phyloP scores from a whole-genome alignment of 2,113 vertebrate genomes.

The Notiomystis cincta region DNA sequence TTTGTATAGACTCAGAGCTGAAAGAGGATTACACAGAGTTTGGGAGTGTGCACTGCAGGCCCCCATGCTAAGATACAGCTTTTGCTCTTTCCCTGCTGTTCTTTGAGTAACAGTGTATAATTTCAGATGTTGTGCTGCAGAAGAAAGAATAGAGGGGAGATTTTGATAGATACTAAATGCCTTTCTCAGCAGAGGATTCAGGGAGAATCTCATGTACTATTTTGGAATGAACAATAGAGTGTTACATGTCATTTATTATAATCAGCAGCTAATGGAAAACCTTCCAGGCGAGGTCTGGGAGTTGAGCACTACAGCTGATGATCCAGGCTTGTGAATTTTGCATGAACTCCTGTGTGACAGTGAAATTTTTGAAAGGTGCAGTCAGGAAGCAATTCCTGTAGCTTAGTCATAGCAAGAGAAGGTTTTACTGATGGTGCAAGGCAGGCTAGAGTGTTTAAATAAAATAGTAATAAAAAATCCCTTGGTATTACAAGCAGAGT shows the following conservation, averaged over 20 bases:
- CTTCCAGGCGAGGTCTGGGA: constrained; percentile 11
- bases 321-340: constrained; percentile 62
- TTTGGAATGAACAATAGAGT: constrained; percentile 52
- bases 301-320: constrained; percentile 21
- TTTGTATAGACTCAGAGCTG: not conserved
- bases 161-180: constrained; percentile 40
- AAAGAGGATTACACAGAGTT: not conserved
- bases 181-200: constrained; percentile 19
- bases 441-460: not conserved
- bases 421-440: not conserved
- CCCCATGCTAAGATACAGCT: not conserved
- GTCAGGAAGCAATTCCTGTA: not conserved
- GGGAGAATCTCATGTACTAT: constrained; percentile 44
- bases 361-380: not conserved
- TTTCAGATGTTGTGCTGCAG: constrained; percentile 24
- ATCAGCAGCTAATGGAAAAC: constrained; percentile 52
- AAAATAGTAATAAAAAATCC: not conserved
- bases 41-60: not conserved
- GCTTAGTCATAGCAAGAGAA: not conserved
- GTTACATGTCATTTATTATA: constrained; percentile 54
- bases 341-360: constrained; percentile 45
- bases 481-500: not conserved
- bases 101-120: constrained; percentile 5
- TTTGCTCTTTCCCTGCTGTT: constrained; percentile 16
- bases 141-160: constrained; percentile 1